Base-by-base conservation (phyloP, 2,888 invertebrate genomes). In the Lycaena phlaeas region DNA sequence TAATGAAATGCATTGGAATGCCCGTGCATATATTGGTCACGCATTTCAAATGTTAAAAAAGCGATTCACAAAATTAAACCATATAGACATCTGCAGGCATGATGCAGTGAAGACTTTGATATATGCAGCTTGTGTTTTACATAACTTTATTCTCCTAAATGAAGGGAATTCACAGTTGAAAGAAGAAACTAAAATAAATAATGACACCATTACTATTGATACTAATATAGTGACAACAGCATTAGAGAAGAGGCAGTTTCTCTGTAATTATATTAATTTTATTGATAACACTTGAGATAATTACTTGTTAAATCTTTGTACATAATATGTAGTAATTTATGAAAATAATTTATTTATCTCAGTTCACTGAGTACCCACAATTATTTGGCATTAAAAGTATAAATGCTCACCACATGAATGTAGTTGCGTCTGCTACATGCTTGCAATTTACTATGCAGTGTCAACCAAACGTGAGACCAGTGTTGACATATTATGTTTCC, bases 1-100 rank as follows among this genome's bases (percentile, higher is more conserved):
- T 48, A 84, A 84, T 64, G 76, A 82, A 49, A 51, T 68, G 14
- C 79, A 77, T 52, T 73, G 74, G 75, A 77, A 70, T 48, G 62
- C 78, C 15, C 60, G 63, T 4, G 63, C 64, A 38, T 79, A 78
- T 44, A 76, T 84, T 52, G 66, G 69, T 4, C 64, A 66, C 53
- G 75, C 84, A 10, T 79, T 84, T 68, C 76, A 77, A 50, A 49
- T 76, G 42, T 50, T 82, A 15, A 74, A 64, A 48, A 69, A 70
- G 30, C 73, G 67, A 47, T 81, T 82, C 56, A 65, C 59, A 39
- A 77, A 71, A 57, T 51, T 84, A 30, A 78, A 66, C 52, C 61
- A 70, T 40, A 67, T 82, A 46, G 73, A 76, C 46, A 57, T 68
- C 27, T 58, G 56, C 10, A 76, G 72, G 45, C 52, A 59, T 10